These are phyloP conservation scores for Alethe diademata DNA, from an alignment of 2,113 vertebrate genomes.

Conservation along the genomic window DNA sequence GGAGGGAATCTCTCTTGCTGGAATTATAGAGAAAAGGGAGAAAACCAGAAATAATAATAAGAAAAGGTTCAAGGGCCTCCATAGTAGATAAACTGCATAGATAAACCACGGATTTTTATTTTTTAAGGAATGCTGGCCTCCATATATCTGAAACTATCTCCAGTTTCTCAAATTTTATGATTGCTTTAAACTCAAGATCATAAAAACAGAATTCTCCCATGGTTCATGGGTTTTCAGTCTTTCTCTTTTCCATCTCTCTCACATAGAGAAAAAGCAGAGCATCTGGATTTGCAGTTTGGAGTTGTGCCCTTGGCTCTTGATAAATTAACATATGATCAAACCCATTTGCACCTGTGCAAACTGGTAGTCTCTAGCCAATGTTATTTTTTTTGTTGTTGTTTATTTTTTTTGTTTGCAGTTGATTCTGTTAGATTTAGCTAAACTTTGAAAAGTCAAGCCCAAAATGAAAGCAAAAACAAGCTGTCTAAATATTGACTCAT, in stretches of 20 bases:
- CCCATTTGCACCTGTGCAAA: conserved; percentile 51
- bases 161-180: background rate
- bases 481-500: background rate
- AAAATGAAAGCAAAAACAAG: background rate
- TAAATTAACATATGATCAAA: conserved; percentile 58
- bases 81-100: background rate
- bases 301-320: conserved; percentile 44
- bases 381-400: background rate
- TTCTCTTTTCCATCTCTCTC: background rate
- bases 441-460: background rate
- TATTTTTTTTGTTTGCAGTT: background rate
- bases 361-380: background rate
- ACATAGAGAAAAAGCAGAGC: background rate
- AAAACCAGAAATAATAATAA: background rate
- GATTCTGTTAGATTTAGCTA: background rate
- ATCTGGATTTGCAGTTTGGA: conserved; percentile 65
- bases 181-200: conserved; percentile 8
- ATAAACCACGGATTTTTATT: background rate
- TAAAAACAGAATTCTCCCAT: background rate
- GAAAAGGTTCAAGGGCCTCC: background rate
- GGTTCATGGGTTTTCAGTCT: background rate
- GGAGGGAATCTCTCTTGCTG: background rate
- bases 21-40: background rate
- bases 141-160: background rate
- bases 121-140: background rate